Base-by-base conservation (phyloP, 2,113 vertebrate genomes). In the Oncorhynchus tshawytscha region DNA sequence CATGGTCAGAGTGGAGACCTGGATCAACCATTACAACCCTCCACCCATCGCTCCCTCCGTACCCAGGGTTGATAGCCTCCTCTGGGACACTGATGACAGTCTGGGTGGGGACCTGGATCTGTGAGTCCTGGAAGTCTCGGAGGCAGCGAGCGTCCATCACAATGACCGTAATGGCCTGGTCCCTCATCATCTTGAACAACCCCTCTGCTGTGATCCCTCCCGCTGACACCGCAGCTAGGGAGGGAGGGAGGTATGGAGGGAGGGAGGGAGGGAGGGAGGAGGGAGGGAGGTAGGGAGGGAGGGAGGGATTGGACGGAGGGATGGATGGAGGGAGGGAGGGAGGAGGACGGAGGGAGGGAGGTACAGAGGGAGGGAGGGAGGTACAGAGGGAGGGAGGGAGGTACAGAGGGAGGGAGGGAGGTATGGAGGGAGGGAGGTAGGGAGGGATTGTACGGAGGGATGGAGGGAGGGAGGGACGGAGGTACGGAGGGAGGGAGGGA, bases 61-160 rank as follows among this genome's bases (percentile, higher is more conserved):
- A 99, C 98, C 98, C 98, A 67, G 98, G 96, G 73, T 75, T 95
- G 82, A 99, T 88, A 57, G 96, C 95, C 88, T 99, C 97, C 86
- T 98, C 95, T 68, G 98, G 97, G 71, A 99, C 94, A 2, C 94
- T 96, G 89, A 99, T 89, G 68, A 87, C 93, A 45, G 9, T 89
- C 81, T 92, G 91, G 20, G 77, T 69, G 12, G 95, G 95, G 77
- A 95, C 87, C 78, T 89, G 90, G 84, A 99, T 96, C 82, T 92
- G 95, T 5, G 98, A 99, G 82, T 97, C 94, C 78, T 95, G 93
- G 84, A 95, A 97, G 91, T 98, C 95, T 29, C 80, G 90, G 11
- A 79, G 25, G 87, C 76, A 92, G 29, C 98, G 95, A 24, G 96
- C 94, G 80, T 99, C 98, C 97, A 99, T 97, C 82, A 99, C 94